Percentiles rank a stretch among this genome's conserved stretches.
These are phyloP conservation scores for Antheraea pernyi DNA, from an alignment of 1,140 invertebrate genomes.

Conservation along the genomic window DNA sequence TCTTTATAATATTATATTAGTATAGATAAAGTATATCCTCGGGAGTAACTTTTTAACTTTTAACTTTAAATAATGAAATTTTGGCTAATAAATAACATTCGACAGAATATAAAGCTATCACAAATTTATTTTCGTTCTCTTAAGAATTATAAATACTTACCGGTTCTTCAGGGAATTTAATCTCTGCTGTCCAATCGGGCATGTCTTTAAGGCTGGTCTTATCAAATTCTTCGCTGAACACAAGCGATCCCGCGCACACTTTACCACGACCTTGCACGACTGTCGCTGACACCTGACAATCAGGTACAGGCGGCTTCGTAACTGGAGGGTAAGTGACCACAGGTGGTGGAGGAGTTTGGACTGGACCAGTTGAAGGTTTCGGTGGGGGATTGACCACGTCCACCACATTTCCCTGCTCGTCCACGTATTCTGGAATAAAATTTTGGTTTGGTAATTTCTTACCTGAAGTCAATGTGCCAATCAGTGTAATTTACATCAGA, in stretches of 20 bases:
- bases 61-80: no score
- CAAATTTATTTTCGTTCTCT: no score
- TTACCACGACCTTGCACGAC: conserved; percentile 34
- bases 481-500: no score
- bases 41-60: no score
- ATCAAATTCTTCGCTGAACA: conserved; percentile 79
- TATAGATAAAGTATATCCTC: no score
- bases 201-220: conserved; percentile 46
- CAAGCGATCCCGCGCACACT: conserved; percentile 74
- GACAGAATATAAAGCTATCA: no score
- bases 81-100: no score
- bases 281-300: conserved; percentile 45
- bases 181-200: conserved; percentile 66
- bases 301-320: conserved; percentile 2
- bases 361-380: conserved; percentile 8
- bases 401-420: conserved; percentile 49
- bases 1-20: no score
- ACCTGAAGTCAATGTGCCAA: no score
- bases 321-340: neutral
- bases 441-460: neutral
- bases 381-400: conserved; percentile 24
- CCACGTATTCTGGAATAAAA: conserved; percentile 52
- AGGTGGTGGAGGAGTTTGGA: conserved; percentile 9
- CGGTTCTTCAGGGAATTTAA: conserved; percentile 73
- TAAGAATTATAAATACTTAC: conserved; percentile 36